Conservation (phyloP, 2,888 invertebrate genomes). For the Hirtodrosophila alboralis region DNA sequence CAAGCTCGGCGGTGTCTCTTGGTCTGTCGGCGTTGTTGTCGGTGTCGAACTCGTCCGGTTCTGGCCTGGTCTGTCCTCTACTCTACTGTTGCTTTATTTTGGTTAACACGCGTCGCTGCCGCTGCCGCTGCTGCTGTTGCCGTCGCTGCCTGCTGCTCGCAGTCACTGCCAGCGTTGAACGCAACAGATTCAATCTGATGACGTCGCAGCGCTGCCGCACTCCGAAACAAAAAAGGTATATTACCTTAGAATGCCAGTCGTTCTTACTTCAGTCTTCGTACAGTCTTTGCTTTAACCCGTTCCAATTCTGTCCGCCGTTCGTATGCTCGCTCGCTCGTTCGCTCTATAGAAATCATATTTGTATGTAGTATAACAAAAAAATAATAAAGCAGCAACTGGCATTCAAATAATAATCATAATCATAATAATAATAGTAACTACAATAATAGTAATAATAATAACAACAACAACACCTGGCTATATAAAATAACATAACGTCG, state of each 20-base stretch:
- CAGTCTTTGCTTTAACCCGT: slow-evolving; percentile 85
- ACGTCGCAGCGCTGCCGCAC: slow-evolving; percentile 67
- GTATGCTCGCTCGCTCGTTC: slow-evolving; percentile 81
- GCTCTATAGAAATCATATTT: slow-evolving; percentile 79
- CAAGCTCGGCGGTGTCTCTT: slow-evolving; percentile 30
- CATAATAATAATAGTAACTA: slow-evolving; percentile 40
- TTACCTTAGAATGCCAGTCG: slow-evolving; percentile 84
- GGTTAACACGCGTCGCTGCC: slow-evolving; percentile 68
- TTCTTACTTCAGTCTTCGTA: slow-evolving; percentile 85
- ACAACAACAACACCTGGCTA: slow-evolving; percentile 43
- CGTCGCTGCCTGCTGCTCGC: slow-evolving; percentile 2
- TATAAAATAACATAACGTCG: slow-evolving; percentile 31
- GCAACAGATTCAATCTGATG: slow-evolving; percentile 70
- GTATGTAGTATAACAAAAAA: slow-evolving; percentile 51
- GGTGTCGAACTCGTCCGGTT: slow-evolving; percentile 70
- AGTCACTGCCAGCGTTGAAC: slow-evolving; percentile 22
- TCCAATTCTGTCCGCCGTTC: slow-evolving; percentile 85
- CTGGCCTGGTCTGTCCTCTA: slow-evolving; percentile 54
- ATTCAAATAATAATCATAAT: neutral
- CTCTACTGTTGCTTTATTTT: slow-evolving; percentile 77
- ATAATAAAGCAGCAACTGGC: slow-evolving; percentile 47
- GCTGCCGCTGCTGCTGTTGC: slow-evolving; percentile 22
- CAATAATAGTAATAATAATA: slow-evolving; percentile 45
- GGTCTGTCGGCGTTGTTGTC: slow-evolving; percentile 44
- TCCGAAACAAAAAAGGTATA: slow-evolving; percentile 84